Conservation (phyloP, 92 coral and sea anemone genomes). For the Actinernus sp. region DNA sequence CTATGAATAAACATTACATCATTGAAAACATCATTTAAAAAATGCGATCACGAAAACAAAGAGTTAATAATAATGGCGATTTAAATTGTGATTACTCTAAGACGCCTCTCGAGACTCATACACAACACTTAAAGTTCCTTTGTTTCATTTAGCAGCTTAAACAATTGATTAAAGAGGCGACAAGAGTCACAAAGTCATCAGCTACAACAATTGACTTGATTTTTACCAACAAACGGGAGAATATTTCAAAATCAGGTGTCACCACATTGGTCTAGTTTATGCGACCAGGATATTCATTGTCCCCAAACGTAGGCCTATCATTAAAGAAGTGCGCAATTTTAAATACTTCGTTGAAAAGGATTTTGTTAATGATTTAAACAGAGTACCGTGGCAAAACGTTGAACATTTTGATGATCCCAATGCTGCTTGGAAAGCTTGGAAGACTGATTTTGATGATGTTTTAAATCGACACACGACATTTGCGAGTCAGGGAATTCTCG, state of each 20-base stretch:
- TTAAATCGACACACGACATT: conserved; percentile 31
- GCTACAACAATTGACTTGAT: conserved; percentile 13
- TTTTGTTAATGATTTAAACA: conserved; percentile 19
- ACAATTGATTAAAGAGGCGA: conserved; percentile 47
- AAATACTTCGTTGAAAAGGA: conserved; percentile 10
- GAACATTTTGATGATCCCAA: conserved; percentile 6
- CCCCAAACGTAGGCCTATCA: conserved; percentile 3
- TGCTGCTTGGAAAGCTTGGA: conserved; percentile 29
- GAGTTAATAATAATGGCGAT: conserved; percentile 63
- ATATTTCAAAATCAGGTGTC: conserved; percentile 1
- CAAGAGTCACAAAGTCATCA: conserved; percentile 34
- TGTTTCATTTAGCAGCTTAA: conserved; percentile 29
- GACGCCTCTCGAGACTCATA: conserved; percentile 15
- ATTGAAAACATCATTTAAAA: too few species aligned
- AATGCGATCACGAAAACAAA: conserved; percentile 32
- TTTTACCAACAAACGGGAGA: conserved; percentile 11
- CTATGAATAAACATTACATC: too few species aligned
- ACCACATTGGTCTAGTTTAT: conserved; percentile 12
- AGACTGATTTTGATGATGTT: conserved; percentile 13
- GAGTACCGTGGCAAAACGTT: conserved; percentile 13
- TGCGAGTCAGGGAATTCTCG: conserved; percentile 6
- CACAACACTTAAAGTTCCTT: conserved; percentile 20
- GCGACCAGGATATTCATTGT: conserved; percentile 13
- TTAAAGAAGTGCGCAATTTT: conserved; percentile 30
- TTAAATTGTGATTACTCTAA: conserved; percentile 23